Evolutionary conservation across 2,113 vertebrate species (phyloP).

Genomic region (Eublepharis macularius): DNA sequence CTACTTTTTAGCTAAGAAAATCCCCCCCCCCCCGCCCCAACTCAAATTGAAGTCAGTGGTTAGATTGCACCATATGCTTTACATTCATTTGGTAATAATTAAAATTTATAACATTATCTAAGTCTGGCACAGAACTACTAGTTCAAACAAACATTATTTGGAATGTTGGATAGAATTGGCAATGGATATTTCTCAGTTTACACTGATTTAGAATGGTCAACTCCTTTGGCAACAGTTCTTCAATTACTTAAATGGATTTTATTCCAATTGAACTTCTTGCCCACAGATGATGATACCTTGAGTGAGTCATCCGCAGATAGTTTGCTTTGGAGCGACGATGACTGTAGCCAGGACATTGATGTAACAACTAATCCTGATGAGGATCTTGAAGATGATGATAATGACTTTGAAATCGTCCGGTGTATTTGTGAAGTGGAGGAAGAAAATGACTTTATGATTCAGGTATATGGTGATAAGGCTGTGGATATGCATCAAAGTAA

Average conservation of each 20-base stretch:
- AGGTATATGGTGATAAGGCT: conserved; percentile 76
- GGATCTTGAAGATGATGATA: conserved; percentile 75
- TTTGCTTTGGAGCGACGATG: conserved; percentile 92
- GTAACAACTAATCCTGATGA: conserved; percentile 83
- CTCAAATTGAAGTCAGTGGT: neutral
- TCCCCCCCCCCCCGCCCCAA: too few species aligned
- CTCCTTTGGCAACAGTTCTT: neutral
- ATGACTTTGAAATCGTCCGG: conserved; percentile 89
- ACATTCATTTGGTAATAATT: neutral
- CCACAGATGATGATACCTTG: conserved; percentile 87
- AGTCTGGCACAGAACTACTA: neutral
- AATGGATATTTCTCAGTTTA: neutral
- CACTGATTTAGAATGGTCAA: neutral
- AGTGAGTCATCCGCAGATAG: conserved; percentile 92
- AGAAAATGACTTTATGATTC: conserved; percentile 99
- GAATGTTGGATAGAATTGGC: neutral
- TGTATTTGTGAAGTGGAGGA: conserved; percentile 96
- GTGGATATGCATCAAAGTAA: neutral
- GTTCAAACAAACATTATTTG: conserved; percentile 2
- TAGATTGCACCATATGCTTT: neutral
- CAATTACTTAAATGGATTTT: conserved; percentile 23
- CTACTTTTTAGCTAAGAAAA: neutral
- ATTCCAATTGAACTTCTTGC: conserved; percentile 36
- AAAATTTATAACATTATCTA: neutral
- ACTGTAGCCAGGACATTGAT: conserved; percentile 85